Evolutionary conservation across 92 coral and sea anemone genomes (phyloP).

Genomic region (Porites rus): DNA sequence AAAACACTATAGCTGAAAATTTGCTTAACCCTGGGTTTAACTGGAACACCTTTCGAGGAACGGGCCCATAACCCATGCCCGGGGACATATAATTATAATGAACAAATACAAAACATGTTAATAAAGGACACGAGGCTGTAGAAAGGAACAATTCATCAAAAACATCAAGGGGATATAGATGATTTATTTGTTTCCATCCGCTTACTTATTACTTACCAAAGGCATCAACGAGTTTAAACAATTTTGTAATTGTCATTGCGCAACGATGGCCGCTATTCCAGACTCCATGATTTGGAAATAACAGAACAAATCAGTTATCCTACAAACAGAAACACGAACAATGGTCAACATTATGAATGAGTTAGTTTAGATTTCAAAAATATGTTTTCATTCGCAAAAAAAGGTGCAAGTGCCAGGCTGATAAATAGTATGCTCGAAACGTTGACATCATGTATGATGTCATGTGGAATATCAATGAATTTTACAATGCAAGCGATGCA

Average conservation of each 20-base stretch:
- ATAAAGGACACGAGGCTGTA: no score
- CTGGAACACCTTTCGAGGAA: no score
- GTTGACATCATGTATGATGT: background rate
- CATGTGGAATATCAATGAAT: background rate
- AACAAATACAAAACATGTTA: no score
- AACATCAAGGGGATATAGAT: no score
- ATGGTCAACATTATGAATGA: background rate
- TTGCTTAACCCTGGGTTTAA: no score
- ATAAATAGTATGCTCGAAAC: no score
- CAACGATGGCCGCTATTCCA: slow-evolving; percentile 6
- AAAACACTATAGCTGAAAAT: no score
- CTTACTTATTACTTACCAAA: slow-evolving; percentile 22
- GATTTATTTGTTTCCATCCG: no score
- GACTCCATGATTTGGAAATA: no score
- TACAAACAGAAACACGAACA: background rate
- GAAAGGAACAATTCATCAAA: no score
- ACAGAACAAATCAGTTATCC: slow-evolving; percentile 28
- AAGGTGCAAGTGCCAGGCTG: background rate
- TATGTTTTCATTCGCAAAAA: background rate
- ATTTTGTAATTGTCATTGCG: background rate
- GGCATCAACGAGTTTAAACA: slow-evolving; percentile 31
- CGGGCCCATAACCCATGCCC: no score
- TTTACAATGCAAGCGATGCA: background rate
- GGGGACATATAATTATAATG: no score
- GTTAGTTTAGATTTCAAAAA: background rate